These are phyloP conservation scores for Furcifer pardalis DNA, from an alignment of 2,797 vertebrate species.

Conservation along the genomic window DNA sequence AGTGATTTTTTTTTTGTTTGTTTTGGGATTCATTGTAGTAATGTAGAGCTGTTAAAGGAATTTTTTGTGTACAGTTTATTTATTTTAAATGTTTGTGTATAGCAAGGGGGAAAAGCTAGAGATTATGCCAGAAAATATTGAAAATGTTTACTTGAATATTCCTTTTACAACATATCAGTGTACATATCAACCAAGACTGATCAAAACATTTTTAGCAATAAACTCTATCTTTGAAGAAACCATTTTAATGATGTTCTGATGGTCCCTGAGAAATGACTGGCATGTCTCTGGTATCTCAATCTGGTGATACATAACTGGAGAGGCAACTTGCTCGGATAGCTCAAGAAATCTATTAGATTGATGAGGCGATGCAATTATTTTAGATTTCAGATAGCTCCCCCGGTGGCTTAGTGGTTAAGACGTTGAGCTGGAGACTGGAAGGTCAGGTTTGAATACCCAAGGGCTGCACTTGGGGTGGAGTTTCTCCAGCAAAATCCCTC, in stretches of 20 bases:
- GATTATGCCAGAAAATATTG: slow-evolving; percentile 89
- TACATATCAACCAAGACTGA: slow-evolving; percentile 84
- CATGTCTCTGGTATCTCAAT: slow-evolving; percentile 25
- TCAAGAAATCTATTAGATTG: background rate
- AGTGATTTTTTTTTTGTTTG: slow-evolving; percentile 78
- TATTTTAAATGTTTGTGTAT: slow-evolving; percentile 94
- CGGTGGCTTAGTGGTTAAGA: background rate
- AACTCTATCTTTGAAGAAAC: slow-evolving; percentile 87
- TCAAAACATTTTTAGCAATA: slow-evolving; percentile 89
- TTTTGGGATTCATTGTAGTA: slow-evolving; percentile 88
- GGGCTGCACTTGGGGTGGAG: too few relatives aligned
- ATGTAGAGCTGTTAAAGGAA: slow-evolving; percentile 84
- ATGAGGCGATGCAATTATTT: background rate
- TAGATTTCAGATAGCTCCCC: background rate
- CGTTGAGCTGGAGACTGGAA: too few relatives aligned
- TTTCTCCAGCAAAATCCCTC: too few relatives aligned
- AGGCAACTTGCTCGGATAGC: background rate
- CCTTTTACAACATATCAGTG: slow-evolving; percentile 87
- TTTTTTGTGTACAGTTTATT: slow-evolving; percentile 91
- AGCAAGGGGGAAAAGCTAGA: slow-evolving; percentile 82
- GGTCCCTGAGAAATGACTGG: slow-evolving; percentile 28
- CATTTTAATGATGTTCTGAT: slow-evolving; percentile 27
- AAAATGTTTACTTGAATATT: slow-evolving; percentile 95
- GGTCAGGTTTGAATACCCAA: too few relatives aligned
- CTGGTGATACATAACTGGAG: slow-evolving; percentile 30